Evolutionary conservation across 1,140 invertebrate genomes (phyloP).

Genomic region (Campoletis sonorensis): DNA sequence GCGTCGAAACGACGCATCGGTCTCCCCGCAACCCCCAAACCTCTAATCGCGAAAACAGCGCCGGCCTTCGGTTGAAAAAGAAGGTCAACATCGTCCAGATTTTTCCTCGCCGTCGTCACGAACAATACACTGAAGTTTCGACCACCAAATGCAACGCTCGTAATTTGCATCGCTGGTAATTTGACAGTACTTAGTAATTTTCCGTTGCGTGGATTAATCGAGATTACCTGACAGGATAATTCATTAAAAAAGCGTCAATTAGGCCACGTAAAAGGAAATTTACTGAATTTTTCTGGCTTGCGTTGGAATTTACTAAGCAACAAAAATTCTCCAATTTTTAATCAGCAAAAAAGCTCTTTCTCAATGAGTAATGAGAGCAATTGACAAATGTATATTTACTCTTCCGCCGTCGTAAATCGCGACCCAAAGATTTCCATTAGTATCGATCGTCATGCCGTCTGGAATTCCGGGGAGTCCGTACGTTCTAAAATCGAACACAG

Average conservation of each 20-base stretch:
- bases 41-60: slow-evolving; percentile 83
- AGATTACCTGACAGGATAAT: slow-evolving; percentile 74
- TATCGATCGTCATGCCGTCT: slow-evolving; percentile 33
- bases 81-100: slow-evolving; percentile 72
- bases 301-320: not conserved
- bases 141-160: slow-evolving; percentile 81
- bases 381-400: slow-evolving; percentile 56
- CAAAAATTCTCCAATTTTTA: not conserved
- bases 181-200: slow-evolving; percentile 79
- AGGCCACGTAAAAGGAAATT: no score
- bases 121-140: slow-evolving; percentile 76
- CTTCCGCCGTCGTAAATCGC: slow-evolving; percentile 20
- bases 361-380: not conserved
- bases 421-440: slow-evolving; percentile 28
- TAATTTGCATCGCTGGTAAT: slow-evolving; percentile 81
- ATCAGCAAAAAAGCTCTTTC: not conserved
- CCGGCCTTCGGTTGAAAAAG: slow-evolving; percentile 80
- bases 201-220: slow-evolving; percentile 76
- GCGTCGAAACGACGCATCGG: slow-evolving; percentile 45
- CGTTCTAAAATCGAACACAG: slow-evolving; percentile 71
- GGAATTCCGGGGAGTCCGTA: slow-evolving; percentile 7
- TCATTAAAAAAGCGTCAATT: not conserved
- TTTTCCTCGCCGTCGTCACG: slow-evolving; percentile 74
- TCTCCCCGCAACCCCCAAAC: slow-evolving; percentile 80
- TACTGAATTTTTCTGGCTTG: not conserved